These are phyloP conservation scores for Polia nebulosa DNA, from an alignment of 2,888 invertebrate genomes.

Conservation along the genomic window DNA sequence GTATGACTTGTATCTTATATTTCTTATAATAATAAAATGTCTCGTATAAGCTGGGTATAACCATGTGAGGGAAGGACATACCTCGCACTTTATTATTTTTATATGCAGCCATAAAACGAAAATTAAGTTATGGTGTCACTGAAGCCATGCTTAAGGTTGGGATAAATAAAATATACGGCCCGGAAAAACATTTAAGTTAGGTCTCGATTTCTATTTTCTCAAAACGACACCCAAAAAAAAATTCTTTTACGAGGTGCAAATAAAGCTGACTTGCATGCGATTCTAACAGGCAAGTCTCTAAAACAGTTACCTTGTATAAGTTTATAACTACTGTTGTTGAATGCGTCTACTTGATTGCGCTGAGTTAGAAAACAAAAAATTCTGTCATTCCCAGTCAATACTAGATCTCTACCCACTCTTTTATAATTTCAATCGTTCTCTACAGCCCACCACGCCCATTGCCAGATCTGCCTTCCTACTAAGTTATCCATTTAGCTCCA, in stretches of 20 bases:
- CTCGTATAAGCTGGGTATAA: constrained; percentile 7
- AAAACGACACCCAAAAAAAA: neutral
- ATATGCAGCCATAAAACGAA: constrained; percentile 23
- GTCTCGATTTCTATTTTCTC: neutral
- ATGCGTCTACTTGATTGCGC: constrained; percentile 2
- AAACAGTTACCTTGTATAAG: neutral
- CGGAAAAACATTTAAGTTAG: neutral
- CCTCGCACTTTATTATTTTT: constrained; percentile 29
- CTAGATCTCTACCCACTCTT: neutral
- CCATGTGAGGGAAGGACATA: constrained; percentile 15
- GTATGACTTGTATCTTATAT: constrained; percentile 48
- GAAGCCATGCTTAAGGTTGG: neutral
- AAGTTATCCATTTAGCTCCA: constrained; percentile 38
- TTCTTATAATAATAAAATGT: constrained; percentile 45
- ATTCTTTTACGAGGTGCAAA: neutral
- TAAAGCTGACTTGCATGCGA: neutral
- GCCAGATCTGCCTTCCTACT: constrained; percentile 12
- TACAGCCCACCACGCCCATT: neutral
- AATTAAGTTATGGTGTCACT: constrained; percentile 10
- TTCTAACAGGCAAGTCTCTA: neutral
- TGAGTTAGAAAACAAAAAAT: too few relatives aligned
- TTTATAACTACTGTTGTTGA: neutral
- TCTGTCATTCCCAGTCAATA: neutral
- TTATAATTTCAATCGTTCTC: neutral
- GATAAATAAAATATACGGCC: neutral